Percentiles rank a stretch among this genome's conserved stretches.
phyloP scores from a whole-genome alignment of 2,797 vertebrate species.

The Microctenopoma steveboyesi region DNA sequence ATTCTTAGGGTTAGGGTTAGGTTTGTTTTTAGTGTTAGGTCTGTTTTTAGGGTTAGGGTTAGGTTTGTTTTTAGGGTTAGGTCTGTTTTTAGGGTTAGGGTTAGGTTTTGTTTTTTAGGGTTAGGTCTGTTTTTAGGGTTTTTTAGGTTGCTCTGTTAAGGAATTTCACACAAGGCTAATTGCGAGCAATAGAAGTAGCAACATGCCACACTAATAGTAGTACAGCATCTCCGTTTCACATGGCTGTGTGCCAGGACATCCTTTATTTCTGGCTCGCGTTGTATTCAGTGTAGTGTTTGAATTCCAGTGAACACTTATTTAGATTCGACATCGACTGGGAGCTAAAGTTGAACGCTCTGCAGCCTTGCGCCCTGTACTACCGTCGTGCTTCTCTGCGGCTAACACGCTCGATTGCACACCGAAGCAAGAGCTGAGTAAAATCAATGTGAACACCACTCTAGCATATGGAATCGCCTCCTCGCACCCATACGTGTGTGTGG shows the following conservation, averaged over 20 bases:
- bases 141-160: not conserved
- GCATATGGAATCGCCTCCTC: conserved; percentile 18
- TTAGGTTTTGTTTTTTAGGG: too few relatives aligned
- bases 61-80: too few relatives aligned
- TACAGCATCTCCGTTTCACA: too few relatives aligned
- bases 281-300: not conserved
- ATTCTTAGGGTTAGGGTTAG: too few relatives aligned
- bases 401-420: conserved; percentile 30
- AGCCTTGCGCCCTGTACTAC: not conserved
- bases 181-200: not conserved
- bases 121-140: too few relatives aligned
- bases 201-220: not conserved
- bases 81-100: too few relatives aligned
- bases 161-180: not conserved
- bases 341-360: conserved; percentile 15
- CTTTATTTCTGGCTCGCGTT: not conserved
- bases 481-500: not conserved
- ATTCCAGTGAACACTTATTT: not conserved
- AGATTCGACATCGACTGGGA: conserved; percentile 1
- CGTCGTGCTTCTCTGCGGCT: conserved; percentile 6
- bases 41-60: too few relatives aligned
- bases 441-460: conserved; percentile 22
- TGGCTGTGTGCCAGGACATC: not conserved
- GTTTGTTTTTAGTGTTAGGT: too few relatives aligned
- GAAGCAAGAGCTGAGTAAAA: conserved; percentile 2